Evolutionary conservation across 2,888 invertebrate species (phyloP).

Genomic region (Drosophila suboccidentalis): DNA sequence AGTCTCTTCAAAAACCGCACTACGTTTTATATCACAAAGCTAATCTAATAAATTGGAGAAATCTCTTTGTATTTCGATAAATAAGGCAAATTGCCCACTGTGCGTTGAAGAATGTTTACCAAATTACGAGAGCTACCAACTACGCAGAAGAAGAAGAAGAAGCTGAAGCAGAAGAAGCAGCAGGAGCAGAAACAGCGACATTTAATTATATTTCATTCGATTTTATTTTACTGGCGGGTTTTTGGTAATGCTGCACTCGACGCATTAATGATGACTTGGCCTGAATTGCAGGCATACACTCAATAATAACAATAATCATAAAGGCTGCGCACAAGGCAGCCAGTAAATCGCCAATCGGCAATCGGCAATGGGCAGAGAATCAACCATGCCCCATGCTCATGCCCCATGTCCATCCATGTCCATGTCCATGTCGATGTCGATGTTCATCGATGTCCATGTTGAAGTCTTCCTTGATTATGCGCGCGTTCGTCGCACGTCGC

Average conservation of each 20-base stretch:
- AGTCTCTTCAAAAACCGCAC: no score
- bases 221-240: slow-evolving; percentile 74
- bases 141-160: slow-evolving; percentile 51
- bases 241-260: slow-evolving; percentile 74
- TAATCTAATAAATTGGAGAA: no score
- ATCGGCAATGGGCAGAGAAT: slow-evolving; percentile 36
- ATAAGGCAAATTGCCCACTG: neutral
- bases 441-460: slow-evolving; percentile 46
- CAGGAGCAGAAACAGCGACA: slow-evolving; percentile 58
- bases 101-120: slow-evolving; percentile 60
- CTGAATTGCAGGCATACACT: slow-evolving; percentile 77
- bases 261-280: slow-evolving; percentile 79
- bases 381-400: slow-evolving; percentile 23
- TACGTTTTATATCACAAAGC: no score
- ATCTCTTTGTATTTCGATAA: neutral
- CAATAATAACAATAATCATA: slow-evolving; percentile 82
- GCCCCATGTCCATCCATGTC: slow-evolving; percentile 44
- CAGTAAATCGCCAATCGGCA: slow-evolving; percentile 58
- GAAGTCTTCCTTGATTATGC: slow-evolving; percentile 78
- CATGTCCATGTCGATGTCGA: slow-evolving; percentile 20
- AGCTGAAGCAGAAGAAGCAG: slow-evolving; percentile 11
- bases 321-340: slow-evolving; percentile 58
- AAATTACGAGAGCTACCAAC: slow-evolving; percentile 73
- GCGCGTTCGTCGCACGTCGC: slow-evolving; percentile 70
- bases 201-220: slow-evolving; percentile 81